A percentile compares a stretch with the other conserved stretches of the same genome.
phyloP scores from a whole-genome alignment of 2,113 vertebrate species.

The Plotosus lineatus region DNA sequence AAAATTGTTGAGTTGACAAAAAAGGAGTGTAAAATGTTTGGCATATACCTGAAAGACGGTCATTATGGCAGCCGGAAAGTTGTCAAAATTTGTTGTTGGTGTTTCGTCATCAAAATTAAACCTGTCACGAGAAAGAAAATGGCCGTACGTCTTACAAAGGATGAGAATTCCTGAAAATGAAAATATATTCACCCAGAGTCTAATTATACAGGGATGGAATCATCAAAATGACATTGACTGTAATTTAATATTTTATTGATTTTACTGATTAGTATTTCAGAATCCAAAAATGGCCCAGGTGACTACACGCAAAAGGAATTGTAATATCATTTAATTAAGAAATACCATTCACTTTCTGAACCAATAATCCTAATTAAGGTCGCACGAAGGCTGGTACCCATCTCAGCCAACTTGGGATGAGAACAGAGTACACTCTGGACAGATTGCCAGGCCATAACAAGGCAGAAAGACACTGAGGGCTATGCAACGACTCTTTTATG shows the following conservation, averaged over 20 bases:
- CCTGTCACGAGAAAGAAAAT: constrained; percentile 65
- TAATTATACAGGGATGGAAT: neutral
- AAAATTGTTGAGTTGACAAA: neutral
- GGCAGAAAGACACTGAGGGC: too few relatives aligned
- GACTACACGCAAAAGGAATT: neutral
- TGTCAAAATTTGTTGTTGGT: constrained; percentile 94
- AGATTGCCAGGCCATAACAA: too few relatives aligned
- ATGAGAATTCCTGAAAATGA: neutral
- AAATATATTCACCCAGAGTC: neutral
- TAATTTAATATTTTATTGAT: neutral
- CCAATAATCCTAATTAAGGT: too few relatives aligned
- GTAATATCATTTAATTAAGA: too few relatives aligned
- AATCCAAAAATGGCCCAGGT: too few relatives aligned
- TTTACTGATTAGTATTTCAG: neutral
- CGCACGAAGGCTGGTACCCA: too few relatives aligned
- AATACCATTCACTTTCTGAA: too few relatives aligned
- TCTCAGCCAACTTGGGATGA: too few relatives aligned
- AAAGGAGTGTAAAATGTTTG: neutral
- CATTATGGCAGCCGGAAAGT: constrained; percentile 94
- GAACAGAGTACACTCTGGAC: too few relatives aligned
- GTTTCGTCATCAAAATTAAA: constrained; percentile 95
- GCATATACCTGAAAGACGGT: constrained; percentile 93
- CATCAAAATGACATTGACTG: too few relatives aligned
- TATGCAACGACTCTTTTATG: too few relatives aligned
- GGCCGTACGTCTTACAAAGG: neutral